Percentiles rank a stretch among this genome's conserved stretches.
Evolutionary conservation across 2,888 invertebrate genomes (phyloP).

Genomic region (Horisme vitalbata): DNA sequence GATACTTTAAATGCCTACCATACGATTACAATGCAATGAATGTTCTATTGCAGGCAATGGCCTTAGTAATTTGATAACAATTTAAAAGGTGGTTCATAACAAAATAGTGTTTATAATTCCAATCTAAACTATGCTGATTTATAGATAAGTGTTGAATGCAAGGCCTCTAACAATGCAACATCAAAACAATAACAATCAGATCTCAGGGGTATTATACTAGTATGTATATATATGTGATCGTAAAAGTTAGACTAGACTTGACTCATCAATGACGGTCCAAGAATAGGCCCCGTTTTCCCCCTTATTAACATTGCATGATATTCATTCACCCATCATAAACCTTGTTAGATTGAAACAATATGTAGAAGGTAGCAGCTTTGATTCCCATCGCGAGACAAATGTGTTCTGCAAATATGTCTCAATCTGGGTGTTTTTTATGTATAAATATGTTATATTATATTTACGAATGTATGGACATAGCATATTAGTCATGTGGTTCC

Average conservation of each 20-base stretch:
- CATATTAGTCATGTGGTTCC: neutral
- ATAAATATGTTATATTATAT: too few relatives aligned
- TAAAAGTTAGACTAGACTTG: neutral
- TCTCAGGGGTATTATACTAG: constrained; percentile 24
- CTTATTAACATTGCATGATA: too few relatives aligned
- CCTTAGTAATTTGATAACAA: constrained; percentile 8
- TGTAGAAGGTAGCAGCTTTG: too few relatives aligned
- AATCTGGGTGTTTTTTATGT: too few relatives aligned
- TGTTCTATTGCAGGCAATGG: neutral
- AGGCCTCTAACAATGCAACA: constrained; percentile 29
- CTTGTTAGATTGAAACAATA: too few relatives aligned
- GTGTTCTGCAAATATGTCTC: too few relatives aligned
- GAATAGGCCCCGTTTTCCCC: too few relatives aligned
- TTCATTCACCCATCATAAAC: too few relatives aligned
- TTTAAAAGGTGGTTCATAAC: constrained; percentile 9
- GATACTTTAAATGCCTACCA: neutral
- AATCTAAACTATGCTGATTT: constrained; percentile 13
- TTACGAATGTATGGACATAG: too few relatives aligned
- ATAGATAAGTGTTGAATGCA: constrained; percentile 22
- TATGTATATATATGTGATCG: too few relatives aligned
- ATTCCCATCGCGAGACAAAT: too few relatives aligned
- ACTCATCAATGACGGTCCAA: neutral
- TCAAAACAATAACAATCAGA: constrained; percentile 31
- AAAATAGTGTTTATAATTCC: constrained; percentile 22
- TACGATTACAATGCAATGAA: neutral